These are phyloP conservation scores for Myiozetetes cayanensis DNA, from an alignment of 2,113 vertebrate genomes.

Conservation along the genomic window DNA sequence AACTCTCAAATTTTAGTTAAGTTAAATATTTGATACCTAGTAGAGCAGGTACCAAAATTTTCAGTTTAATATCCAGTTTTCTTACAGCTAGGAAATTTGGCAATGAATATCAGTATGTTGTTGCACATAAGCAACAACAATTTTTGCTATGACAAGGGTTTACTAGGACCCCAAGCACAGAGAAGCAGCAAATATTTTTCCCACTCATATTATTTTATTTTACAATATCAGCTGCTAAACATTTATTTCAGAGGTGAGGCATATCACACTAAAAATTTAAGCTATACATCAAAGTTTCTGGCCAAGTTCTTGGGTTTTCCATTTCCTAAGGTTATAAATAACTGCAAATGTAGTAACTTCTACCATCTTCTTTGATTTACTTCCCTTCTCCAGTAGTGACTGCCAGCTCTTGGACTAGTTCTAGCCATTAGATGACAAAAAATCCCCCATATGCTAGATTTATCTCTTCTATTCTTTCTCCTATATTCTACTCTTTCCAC, in stretches of 20 bases:
- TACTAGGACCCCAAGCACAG: neutral
- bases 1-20: neutral
- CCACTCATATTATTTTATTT: neutral
- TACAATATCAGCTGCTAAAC: neutral
- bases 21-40: neutral
- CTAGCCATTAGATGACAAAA: neutral
- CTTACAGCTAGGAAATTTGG: neutral
- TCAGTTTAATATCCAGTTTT: neutral
- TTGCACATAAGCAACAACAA: neutral
- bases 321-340: conserved; percentile 41
- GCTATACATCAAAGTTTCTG: neutral
- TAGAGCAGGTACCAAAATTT: neutral
- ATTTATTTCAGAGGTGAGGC: neutral
- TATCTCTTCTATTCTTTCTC: neutral
- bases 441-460: neutral
- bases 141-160: neutral
- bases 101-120: neutral
- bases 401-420: neutral
- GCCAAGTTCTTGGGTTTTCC: neutral
- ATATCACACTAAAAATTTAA: neutral
- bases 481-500: neutral
- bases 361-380: conserved; percentile 22
- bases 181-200: neutral
- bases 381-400: neutral
- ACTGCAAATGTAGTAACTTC: neutral